Evolutionary conservation across 2,888 invertebrate genomes (phyloP), one percentile per base, ranked within the genome.

Genomic region (Venustoraphidia nigricollis): DNA sequence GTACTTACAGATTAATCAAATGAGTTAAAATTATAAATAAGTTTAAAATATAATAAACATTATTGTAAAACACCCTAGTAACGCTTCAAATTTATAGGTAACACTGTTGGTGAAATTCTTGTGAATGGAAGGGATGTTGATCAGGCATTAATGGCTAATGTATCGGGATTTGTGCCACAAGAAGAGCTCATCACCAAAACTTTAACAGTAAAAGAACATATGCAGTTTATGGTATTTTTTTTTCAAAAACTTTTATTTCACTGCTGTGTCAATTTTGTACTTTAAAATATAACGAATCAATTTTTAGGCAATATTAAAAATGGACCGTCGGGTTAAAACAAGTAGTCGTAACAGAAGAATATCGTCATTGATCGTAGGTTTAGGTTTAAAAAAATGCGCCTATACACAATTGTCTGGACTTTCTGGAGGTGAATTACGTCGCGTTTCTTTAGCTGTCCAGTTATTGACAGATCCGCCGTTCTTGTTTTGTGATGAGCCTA

Each of bases 401-500:
- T 69, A 81, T 56, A 86, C 87, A 0, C 73, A 79, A 55, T 70
- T 90, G 35, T 80, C 81, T 58, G 77, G 81, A 10, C 71, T 94
- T 39, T 92, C 92, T 1, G 93, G 94, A 1, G 95, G 95, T 1
- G 93, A 95, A 66, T 77, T 81, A 60, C 89, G 90, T 62, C 73
- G 89, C 54, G 73, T 94, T 0, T 80, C 91, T 3, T 75, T 96
- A 56, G 94, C 92, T 47, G 85, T 88, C 48, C 63, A 88, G 87
- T 72, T 92, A 9, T 70, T 94, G 47, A 90, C 85, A 46, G 88
- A 94, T 62, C 94, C 94, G 1, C 80, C 83, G 3, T 76, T 95
- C 48, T 66, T 95, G 46, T 93, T 94, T 67, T 92, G 92, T 63
- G 94, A 95, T 60, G 95, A 95, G 62, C 92, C 92, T 0, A 94